Evolutionary conservation across 2,797 vertebrate genomes (phyloP).

Genomic region (Sus cebifrons): DNA sequence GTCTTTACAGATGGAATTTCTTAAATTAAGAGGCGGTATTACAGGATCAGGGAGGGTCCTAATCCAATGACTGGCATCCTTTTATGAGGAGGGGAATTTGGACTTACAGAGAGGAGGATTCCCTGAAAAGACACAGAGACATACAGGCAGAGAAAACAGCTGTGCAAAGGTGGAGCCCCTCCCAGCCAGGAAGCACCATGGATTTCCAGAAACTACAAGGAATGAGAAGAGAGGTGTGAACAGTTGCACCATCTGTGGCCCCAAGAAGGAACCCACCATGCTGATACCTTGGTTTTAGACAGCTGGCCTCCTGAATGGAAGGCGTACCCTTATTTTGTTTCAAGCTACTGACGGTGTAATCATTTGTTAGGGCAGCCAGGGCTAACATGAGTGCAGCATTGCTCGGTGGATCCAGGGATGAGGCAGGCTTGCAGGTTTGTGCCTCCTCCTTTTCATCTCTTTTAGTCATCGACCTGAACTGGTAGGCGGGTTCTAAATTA

Average conservation of each 20-base stretch:
- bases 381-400: neutral
- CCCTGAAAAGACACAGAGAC: neutral
- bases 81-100: neutral
- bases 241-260: neutral
- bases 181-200: neutral
- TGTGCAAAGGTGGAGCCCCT: neutral
- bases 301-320: neutral
- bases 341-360: neutral
- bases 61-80: neutral
- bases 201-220: neutral
- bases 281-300: neutral
- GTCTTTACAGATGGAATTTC: neutral
- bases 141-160: neutral
- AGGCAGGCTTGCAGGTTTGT: neutral
- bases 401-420: neutral
- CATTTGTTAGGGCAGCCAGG: neutral
- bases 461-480: neutral
- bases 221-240: neutral
- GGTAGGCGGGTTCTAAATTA: constrained; percentile 18
- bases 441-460: neutral
- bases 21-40: neutral
- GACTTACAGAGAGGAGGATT: neutral
- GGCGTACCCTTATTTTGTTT: neutral
- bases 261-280: neutral
- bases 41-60: neutral